A percentile compares a stretch with the other conserved stretches of the same genome.
Conservation (phyloP, 1,140 invertebrate genomes). For the Diabrotica undecimpunctata region DNA sequence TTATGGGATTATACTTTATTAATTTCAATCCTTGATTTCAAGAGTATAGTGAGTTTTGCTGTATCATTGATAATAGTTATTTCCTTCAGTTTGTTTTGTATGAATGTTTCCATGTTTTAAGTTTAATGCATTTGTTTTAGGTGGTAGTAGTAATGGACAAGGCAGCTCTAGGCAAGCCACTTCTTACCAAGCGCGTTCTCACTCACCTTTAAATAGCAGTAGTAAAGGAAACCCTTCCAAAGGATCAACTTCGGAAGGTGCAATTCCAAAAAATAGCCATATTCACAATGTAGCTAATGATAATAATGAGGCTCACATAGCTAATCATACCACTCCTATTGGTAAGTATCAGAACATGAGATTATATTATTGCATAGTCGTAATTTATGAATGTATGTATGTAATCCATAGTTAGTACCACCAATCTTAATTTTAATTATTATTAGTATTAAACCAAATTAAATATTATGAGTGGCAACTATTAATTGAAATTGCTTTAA, state of each 20-base stretch:
- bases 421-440: too few species aligned
- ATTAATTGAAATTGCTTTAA: too few species aligned
- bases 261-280: constrained; percentile 13
- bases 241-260: constrained; percentile 11
- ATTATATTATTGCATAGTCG: background rate
- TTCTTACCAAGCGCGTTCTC: constrained; percentile 15
- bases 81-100: too few species aligned
- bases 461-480: too few species aligned
- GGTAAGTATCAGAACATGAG: constrained; percentile 16
- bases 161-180: constrained; percentile 13
- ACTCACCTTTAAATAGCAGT: constrained; percentile 15
- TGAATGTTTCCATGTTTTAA: too few species aligned
- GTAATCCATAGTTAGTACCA: too few species aligned
- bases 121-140: background rate
- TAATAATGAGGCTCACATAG: constrained; percentile 14
- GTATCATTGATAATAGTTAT: too few species aligned
- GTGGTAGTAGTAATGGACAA: constrained; percentile 13
- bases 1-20: too few species aligned
- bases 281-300: constrained; percentile 15
- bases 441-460: too few species aligned
- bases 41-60: too few species aligned
- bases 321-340: constrained; percentile 13
- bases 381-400: too few species aligned
- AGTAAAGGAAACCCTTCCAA: constrained; percentile 9
- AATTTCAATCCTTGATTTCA: too few species aligned